A percentile compares a stretch with the other conserved stretches of the same genome.
These are phyloP conservation scores for Phthorimaea operculella DNA, from an alignment of 1,140 invertebrate genomes.

Conservation along the genomic window DNA sequence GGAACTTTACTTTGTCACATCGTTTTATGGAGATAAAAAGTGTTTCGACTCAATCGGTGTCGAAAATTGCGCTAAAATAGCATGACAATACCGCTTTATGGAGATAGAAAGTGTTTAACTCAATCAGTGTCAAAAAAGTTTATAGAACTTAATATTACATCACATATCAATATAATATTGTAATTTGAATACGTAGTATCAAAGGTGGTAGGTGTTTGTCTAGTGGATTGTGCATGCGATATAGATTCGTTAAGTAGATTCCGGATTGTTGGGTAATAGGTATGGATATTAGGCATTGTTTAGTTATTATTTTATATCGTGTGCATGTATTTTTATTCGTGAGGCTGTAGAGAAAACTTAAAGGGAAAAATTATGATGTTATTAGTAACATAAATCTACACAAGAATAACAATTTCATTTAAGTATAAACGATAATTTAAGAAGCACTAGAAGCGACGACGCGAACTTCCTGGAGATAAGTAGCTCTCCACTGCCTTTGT, in stretches of 20 bases:
- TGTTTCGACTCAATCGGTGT: too few species aligned
- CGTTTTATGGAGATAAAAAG: neutral
- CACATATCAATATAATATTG: too few species aligned
- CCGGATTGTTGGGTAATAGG: too few species aligned
- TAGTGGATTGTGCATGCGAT: too few species aligned
- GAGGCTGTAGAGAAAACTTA: neutral
- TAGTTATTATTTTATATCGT: neutral
- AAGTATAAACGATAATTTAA: neutral
- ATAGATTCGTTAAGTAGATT: too few species aligned
- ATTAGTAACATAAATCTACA: neutral
- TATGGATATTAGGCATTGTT: neutral
- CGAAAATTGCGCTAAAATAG: too few species aligned
- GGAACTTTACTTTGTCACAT: slow-evolving; percentile 1
- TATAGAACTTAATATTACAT: too few species aligned
- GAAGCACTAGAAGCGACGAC: neutral
- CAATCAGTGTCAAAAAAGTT: too few species aligned
- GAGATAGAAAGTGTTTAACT: too few species aligned
- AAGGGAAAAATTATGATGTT: neutral
- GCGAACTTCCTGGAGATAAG: neutral
- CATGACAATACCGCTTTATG: too few species aligned
- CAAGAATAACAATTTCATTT: neutral
- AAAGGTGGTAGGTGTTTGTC: too few species aligned
- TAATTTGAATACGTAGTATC: too few species aligned
- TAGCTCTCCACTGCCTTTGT: neutral
- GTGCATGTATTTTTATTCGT: neutral